phyloP scores from a whole-genome alignment of 2,797 vertebrate genomes.

The Lerista edwardsae region DNA sequence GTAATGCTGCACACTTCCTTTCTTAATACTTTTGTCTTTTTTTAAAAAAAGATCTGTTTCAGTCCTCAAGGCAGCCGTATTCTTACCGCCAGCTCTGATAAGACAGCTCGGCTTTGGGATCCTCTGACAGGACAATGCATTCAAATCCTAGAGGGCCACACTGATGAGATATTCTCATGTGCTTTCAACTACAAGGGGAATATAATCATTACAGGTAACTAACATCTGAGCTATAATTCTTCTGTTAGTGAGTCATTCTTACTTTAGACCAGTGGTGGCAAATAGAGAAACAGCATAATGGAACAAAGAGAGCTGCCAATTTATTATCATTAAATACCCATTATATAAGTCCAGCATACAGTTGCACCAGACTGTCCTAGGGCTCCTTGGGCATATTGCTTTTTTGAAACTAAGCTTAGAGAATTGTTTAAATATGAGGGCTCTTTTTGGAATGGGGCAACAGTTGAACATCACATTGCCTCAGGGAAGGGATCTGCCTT shows the following conservation, averaged over 20 bases:
- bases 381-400: not conserved
- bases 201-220: constrained; percentile 92
- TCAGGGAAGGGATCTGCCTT: too few species aligned
- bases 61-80: constrained; percentile 89
- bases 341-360: not conserved
- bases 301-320: not conserved
- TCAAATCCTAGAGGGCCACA: constrained; percentile 90
- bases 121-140: constrained; percentile 86
- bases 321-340: not conserved
- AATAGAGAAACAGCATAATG: not conserved
- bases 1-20: not conserved
- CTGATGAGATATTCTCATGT: constrained; percentile 93
- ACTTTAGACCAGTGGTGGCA: not conserved
- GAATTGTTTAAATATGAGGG: not conserved
- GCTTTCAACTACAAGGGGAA: constrained; percentile 94
- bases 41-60: constrained; percentile 88
- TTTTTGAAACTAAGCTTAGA: not conserved
- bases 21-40: not conserved
- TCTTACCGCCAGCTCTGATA: constrained; percentile 92
- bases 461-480: not conserved
- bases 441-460: not conserved
- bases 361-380: not conserved
- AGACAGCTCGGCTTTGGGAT: constrained; percentile 92
- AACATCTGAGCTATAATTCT: not conserved
- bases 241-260: not conserved